Evolutionary conservation across 2,888 invertebrate genomes (phyloP).

Genomic region (Lottia gigantea): DNA sequence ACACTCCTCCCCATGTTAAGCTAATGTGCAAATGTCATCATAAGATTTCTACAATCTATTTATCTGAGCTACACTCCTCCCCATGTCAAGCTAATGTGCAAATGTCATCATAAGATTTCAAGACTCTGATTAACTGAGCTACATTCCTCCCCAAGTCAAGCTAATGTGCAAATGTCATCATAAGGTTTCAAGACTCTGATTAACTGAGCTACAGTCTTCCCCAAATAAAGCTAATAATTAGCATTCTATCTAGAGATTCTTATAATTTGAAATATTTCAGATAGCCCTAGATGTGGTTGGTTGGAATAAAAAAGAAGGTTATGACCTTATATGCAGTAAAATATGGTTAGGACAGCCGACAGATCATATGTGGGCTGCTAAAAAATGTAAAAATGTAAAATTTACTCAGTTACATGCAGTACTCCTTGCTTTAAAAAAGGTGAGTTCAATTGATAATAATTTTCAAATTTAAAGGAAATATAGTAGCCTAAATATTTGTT

Average conservation of each 20-base stretch:
- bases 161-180: not conserved
- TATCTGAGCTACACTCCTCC: constrained; percentile 2
- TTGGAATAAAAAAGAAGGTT: constrained; percentile 85
- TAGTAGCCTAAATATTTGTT: too few species aligned
- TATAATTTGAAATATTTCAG: constrained; percentile 60
- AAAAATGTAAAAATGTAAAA: constrained; percentile 59
- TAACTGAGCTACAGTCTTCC: too few species aligned
- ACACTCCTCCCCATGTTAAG: not conserved
- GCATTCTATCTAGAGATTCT: too few species aligned
- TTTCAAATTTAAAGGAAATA: too few species aligned
- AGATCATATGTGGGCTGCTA: constrained; percentile 78
- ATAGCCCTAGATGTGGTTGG: constrained; percentile 93
- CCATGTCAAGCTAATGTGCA: not conserved
- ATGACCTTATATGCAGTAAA: constrained; percentile 90
- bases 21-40: not conserved
- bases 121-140: constrained; percentile 7
- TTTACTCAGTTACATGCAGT: constrained; percentile 88
- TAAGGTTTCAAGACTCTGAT: too few species aligned
- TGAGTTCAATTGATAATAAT: constrained; percentile 62
- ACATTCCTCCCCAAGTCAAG: not conserved
- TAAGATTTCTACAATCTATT: too few species aligned
- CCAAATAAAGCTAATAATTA: too few species aligned
- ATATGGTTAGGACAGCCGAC: constrained; percentile 86
- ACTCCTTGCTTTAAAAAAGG: constrained; percentile 91
- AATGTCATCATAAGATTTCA: not conserved